These are phyloP conservation scores for Clarias macrocephalus DNA, from an alignment of 2,113 vertebrate species.

Conservation along the genomic window DNA sequence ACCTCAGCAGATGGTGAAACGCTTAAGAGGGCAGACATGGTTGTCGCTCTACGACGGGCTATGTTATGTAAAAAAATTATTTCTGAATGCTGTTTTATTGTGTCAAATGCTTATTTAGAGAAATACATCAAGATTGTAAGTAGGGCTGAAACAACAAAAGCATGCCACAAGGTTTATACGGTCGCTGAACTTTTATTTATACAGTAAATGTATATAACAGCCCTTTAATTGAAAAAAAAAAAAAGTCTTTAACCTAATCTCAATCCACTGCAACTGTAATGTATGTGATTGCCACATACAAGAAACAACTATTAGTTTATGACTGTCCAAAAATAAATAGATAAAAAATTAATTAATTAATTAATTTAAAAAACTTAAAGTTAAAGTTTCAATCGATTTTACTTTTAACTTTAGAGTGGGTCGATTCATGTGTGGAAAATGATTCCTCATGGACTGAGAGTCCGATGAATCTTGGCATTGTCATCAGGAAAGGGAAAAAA, in stretches of 20 bases:
- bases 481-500: too few species aligned
- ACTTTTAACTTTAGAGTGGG: too few species aligned
- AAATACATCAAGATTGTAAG: not conserved
- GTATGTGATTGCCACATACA: not conserved
- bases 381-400: too few species aligned
- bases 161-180: not conserved
- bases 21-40: not conserved
- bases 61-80: not conserved
- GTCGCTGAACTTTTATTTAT: not conserved
- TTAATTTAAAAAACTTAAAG: too few species aligned
- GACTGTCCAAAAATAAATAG: too few species aligned
- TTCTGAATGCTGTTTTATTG: not conserved
- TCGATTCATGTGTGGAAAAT: too few species aligned
- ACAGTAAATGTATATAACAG: too few species aligned
- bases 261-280: not conserved
- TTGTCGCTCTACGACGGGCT: not conserved
- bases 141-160: not conserved
- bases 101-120: not conserved
- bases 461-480: too few species aligned
- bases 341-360: too few species aligned
- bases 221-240: not conserved
- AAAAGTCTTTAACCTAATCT: not conserved
- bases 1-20: not conserved
- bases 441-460: too few species aligned
- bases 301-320: not conserved